Percentiles rank a stretch among this genome's conserved stretches.
These are phyloP conservation scores for Dorcus parallelipipedus DNA, from an alignment of 2,888 invertebrate genomes.

Conservation along the genomic window DNA sequence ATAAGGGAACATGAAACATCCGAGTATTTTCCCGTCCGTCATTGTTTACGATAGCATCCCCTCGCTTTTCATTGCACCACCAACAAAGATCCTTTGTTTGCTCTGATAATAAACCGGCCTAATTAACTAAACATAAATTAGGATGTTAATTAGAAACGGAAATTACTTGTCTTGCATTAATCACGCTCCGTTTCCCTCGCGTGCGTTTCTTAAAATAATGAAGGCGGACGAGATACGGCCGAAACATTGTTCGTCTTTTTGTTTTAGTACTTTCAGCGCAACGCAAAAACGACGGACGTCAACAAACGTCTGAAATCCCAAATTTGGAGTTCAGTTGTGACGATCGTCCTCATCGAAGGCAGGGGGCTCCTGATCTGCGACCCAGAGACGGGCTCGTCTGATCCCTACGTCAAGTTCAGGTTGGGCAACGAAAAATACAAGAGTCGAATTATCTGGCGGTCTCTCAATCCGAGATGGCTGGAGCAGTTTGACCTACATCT, in stretches of 20 bases:
- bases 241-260: background rate
- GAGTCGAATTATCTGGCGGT: conserved; percentile 84
- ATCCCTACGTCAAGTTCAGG: conserved; percentile 95
- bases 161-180: conserved; percentile 1
- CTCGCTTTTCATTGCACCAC: too few relatives aligned
- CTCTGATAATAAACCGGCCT: too few relatives aligned
- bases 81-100: too few relatives aligned
- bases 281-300: conserved; percentile 73
- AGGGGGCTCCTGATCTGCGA: conserved; percentile 86
- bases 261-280: conserved; percentile 76
- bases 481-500: conserved; percentile 97
- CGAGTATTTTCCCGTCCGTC: too few relatives aligned
- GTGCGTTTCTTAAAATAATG: background rate
- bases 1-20: too few relatives aligned
- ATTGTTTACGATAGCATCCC: too few relatives aligned
- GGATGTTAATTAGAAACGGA: too few relatives aligned
- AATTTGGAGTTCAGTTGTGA: conserved; percentile 97
- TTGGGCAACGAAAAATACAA: conserved; percentile 97
- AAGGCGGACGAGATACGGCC: background rate
- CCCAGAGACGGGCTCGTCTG: conserved; percentile 81
- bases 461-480: conserved; percentile 86
- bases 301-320: conserved; percentile 86
- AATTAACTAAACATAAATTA: too few relatives aligned
- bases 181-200: background rate
- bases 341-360: conserved; percentile 94